A percentile compares a stretch with the other conserved stretches of the same genome.
These are phyloP conservation scores for Heteromyza rotundicornis DNA, from an alignment of 2,888 invertebrate species.

Conservation along the genomic window DNA sequence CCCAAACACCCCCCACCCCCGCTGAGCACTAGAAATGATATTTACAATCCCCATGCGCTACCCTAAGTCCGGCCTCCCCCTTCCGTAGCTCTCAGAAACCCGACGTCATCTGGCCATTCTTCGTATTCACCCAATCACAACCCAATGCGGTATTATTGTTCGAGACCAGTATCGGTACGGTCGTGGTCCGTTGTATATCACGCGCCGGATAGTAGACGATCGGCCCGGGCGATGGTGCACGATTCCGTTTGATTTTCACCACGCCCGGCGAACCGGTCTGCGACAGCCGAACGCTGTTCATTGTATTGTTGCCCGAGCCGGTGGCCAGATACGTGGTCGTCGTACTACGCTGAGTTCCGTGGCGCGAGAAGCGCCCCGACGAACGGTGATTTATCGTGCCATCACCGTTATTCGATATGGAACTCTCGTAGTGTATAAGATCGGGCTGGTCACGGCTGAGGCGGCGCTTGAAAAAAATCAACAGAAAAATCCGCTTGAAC, in stretches of 20 bases:
- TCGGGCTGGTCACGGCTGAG: conserved; percentile 73
- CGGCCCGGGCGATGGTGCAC: conserved; percentile 63
- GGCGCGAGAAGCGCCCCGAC: conserved; percentile 68
- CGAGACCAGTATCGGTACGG: conserved; percentile 36
- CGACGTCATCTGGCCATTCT: conserved; percentile 60
- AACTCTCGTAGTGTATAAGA: conserved; percentile 82
- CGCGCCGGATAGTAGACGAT: conserved; percentile 63
- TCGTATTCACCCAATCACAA: conserved; percentile 57
- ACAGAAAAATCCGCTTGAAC: conserved; percentile 85
- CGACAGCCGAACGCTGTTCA: conserved; percentile 58
- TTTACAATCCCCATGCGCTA: background rate
- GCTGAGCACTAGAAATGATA: too few species aligned
- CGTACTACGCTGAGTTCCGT: conserved; percentile 63
- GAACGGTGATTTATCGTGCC: conserved; percentile 66
- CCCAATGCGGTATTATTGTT: conserved; percentile 57
- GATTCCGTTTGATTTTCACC: conserved; percentile 58
- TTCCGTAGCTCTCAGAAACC: conserved; percentile 48
- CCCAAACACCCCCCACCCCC: too few species aligned
- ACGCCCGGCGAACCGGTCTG: conserved; percentile 47
- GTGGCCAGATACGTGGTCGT: conserved; percentile 51
- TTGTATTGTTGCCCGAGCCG: conserved; percentile 38
- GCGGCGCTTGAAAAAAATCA: conserved; percentile 76
- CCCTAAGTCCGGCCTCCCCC: too few species aligned
- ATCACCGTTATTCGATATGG: conserved; percentile 81
- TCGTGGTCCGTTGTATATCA: conserved; percentile 56